A percentile compares a stretch with the other conserved stretches of the same genome.
Conservation (phyloP, 1,140 invertebrate genomes). For the Drosophila mojavensis region DNA sequence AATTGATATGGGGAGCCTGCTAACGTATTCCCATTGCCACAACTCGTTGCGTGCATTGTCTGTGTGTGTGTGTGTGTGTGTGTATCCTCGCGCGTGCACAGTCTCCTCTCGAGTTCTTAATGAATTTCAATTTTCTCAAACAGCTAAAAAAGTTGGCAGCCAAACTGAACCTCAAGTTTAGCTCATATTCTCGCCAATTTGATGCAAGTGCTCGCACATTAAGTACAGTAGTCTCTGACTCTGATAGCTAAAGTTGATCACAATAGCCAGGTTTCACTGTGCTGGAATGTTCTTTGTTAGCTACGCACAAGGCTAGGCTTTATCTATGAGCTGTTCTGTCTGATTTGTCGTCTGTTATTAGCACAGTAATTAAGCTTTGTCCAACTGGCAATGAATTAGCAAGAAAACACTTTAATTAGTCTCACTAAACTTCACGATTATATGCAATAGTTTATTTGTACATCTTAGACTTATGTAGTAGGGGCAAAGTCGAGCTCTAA, state of each 20-base stretch:
- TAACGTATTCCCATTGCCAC: conserved; percentile 22
- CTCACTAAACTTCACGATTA: conserved; percentile 20
- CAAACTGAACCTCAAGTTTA: conserved; percentile 3
- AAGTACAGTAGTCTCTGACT: conserved; percentile 1
- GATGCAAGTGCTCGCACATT: conserved; percentile 1
- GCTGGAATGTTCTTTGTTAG: too few relatives aligned
- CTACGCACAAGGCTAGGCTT: conserved; percentile 26
- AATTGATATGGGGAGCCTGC: conserved; percentile 66
- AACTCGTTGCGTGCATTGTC: conserved; percentile 8
- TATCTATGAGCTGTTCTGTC: conserved; percentile 28
- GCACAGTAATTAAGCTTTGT: conserved; percentile 58
- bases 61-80: conserved; percentile 2
- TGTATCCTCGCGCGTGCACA: conserved; percentile 38
- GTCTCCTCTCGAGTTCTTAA: conserved; percentile 51
- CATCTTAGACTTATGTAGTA: conserved; percentile 5
- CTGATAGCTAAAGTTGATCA: not conserved
- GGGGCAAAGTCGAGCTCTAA: conserved; percentile 1
- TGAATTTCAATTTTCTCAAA: conserved; percentile 71
- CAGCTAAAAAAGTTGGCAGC: conserved; percentile 46
- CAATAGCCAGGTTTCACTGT: not conserved
- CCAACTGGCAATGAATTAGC: conserved; percentile 42
- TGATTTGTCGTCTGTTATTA: conserved; percentile 35
- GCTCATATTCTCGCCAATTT: conserved; percentile 2
- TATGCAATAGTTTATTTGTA: conserved; percentile 34
- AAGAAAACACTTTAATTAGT: conserved; percentile 63